Evolutionary conservation across 2,888 invertebrate species (phyloP).

Genomic region (Encarsia formosa): DNA sequence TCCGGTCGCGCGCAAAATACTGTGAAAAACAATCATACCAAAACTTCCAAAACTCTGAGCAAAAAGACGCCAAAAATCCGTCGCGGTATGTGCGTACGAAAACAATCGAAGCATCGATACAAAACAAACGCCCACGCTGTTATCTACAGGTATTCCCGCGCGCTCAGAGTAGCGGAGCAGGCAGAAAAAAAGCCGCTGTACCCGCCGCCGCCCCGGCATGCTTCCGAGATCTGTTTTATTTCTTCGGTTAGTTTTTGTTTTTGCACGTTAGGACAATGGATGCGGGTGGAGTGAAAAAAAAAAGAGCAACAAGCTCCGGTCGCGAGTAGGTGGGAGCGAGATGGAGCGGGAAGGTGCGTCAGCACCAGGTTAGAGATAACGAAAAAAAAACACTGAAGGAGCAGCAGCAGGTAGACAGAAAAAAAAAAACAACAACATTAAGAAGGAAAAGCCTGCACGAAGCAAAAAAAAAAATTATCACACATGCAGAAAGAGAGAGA

Average conservation of each 20-base stretch:
- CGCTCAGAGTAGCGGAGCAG: too few relatives aligned
- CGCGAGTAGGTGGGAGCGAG: neutral
- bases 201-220: too few relatives aligned
- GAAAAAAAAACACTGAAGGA: neutral
- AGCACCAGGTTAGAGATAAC: neutral
- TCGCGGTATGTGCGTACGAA: too few relatives aligned
- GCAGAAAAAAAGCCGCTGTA: neutral
- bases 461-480: neutral
- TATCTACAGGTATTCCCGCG: too few relatives aligned
- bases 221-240: too few relatives aligned
- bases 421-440: neutral
- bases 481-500: conserved; percentile 2
- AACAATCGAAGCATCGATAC: neutral
- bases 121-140: neutral
- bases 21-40: too few relatives aligned
- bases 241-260: too few relatives aligned
- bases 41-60: too few relatives aligned
- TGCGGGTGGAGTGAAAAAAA: neutral
- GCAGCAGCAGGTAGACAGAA: conserved; percentile 1
- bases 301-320: neutral
- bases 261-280: neutral
- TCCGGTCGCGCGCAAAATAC: too few relatives aligned
- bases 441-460: neutral
- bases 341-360: conserved; percentile 1
- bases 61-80: too few relatives aligned